These are phyloP conservation scores for Channa striata DNA, from an alignment of 2,797 vertebrate genomes.

Conservation along the genomic window DNA sequence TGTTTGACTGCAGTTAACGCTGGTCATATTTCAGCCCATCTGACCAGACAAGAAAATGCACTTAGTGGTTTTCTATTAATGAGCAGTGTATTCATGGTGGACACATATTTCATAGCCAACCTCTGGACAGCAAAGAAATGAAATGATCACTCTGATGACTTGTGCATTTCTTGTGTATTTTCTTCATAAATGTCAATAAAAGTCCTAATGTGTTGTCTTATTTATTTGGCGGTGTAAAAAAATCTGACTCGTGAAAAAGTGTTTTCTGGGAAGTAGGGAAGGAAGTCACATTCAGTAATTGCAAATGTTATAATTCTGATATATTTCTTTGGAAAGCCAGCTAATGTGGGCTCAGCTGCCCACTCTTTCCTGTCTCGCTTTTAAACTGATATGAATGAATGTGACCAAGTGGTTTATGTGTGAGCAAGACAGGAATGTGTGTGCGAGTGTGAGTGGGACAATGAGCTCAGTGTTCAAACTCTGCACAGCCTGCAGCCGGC, in stretches of 20 bases:
- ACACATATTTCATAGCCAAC: constrained; percentile 5
- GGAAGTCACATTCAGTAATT: constrained; percentile 6
- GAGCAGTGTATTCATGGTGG: background rate
- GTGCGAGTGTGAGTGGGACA: constrained; percentile 62
- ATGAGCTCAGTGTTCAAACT: constrained; percentile 82
- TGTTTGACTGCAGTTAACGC: background rate
- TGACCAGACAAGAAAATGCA: constrained; percentile 26
- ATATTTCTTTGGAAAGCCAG: constrained; percentile 33
- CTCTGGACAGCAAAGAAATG: background rate
- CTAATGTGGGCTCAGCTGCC: constrained; percentile 55
- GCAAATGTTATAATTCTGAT: constrained; percentile 31
- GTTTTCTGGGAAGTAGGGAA: constrained; percentile 14
- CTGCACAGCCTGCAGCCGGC: constrained; percentile 66
- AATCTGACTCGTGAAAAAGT: background rate
- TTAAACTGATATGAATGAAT: constrained; percentile 69
- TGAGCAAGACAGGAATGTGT: constrained; percentile 25
- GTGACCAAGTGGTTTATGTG: constrained; percentile 56
- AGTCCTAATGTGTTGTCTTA: background rate
- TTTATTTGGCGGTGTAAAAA: background rate
- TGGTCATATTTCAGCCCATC: constrained; percentile 22
- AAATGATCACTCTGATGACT: background rate
- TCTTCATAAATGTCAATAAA: background rate
- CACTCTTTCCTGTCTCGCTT: constrained; percentile 47
- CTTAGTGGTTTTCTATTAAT: constrained; percentile 16
- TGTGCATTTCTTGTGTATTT: background rate